Conservation (phyloP, 2,888 invertebrate species). For the Clanis bilineata region DNA sequence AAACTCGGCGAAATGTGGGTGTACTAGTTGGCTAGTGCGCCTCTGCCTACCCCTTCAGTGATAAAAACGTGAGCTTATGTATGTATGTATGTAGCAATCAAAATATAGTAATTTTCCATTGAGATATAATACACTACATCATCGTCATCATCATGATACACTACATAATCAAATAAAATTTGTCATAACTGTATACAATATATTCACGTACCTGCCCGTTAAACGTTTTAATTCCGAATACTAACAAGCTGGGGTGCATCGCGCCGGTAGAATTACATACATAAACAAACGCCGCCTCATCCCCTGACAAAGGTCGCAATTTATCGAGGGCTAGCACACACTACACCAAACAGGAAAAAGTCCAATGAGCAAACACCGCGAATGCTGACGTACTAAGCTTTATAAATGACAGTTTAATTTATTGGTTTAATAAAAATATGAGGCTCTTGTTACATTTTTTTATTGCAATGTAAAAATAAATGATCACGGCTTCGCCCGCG, state of each 20-base stretch:
- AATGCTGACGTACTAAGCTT: conserved; percentile 3
- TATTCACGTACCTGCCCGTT: background rate
- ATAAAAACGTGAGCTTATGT: too few relatives aligned
- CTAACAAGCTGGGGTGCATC: conserved; percentile 24
- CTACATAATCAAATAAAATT: background rate
- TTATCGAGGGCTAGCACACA: conserved; percentile 58
- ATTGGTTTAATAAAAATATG: background rate
- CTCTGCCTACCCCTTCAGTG: too few relatives aligned
- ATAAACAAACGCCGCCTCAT: conserved; percentile 58
- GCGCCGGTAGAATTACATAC: conserved; percentile 52
- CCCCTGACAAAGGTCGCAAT: conserved; percentile 64
- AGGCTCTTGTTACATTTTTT: background rate
- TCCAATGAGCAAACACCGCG: conserved; percentile 8
- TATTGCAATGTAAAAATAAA: too few relatives aligned
- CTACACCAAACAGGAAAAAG: conserved; percentile 56
- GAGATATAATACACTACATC: too few relatives aligned
- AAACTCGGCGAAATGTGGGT: too few relatives aligned
- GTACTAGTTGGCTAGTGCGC: too few relatives aligned
- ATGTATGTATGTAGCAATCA: too few relatives aligned
- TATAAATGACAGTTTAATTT: background rate
- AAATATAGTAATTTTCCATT: too few relatives aligned
- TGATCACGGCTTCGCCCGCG: too few relatives aligned
- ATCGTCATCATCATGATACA: too few relatives aligned
- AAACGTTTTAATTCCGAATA: conserved; percentile 16
- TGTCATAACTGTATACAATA: background rate